These are phyloP conservation scores for Umimayanthus chanpuru DNA, from an alignment of 92 coral and sea anemone genomes.

Conservation along the genomic window DNA sequence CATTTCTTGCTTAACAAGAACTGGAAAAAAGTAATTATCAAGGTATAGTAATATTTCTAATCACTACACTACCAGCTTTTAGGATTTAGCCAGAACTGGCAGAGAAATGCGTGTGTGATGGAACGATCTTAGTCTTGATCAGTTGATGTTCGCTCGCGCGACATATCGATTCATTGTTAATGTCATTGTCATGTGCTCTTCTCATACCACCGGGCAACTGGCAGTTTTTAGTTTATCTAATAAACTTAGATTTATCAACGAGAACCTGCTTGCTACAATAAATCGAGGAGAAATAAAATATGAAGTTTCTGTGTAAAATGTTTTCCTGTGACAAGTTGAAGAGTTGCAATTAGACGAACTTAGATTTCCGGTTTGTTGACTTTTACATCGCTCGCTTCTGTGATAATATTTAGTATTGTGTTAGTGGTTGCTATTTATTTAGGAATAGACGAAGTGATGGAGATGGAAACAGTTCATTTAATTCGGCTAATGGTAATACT, in stretches of 20 bases:
- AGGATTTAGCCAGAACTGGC: not conserved
- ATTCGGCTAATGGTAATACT: no score
- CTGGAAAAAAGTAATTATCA: not conserved
- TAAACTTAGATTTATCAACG: not conserved
- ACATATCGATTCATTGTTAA: not conserved
- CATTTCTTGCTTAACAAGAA: slow-evolving; percentile 7
- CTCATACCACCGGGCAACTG: not conserved
- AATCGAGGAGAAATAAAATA: not conserved
- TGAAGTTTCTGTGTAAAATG: not conserved
- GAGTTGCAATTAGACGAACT: not conserved
- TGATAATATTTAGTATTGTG: not conserved
- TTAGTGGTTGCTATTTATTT: not conserved
- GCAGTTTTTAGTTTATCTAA: not conserved
- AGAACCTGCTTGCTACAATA: not conserved
- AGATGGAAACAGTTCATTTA: no score
- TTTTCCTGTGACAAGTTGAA: not conserved
- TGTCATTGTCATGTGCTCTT: not conserved
- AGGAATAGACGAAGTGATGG: not conserved
- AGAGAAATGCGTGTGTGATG: not conserved
- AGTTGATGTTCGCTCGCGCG: not conserved
- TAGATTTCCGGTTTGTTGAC: slow-evolving; percentile 8
- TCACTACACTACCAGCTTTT: not conserved
- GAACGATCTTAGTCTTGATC: not conserved
- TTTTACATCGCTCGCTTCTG: not conserved
- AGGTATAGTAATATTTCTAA: not conserved